Evolutionary conservation across 2,888 invertebrate genomes (phyloP), one percentile per base, ranked within the genome.

Genomic region (Lamellibrachia satsuma): DNA sequence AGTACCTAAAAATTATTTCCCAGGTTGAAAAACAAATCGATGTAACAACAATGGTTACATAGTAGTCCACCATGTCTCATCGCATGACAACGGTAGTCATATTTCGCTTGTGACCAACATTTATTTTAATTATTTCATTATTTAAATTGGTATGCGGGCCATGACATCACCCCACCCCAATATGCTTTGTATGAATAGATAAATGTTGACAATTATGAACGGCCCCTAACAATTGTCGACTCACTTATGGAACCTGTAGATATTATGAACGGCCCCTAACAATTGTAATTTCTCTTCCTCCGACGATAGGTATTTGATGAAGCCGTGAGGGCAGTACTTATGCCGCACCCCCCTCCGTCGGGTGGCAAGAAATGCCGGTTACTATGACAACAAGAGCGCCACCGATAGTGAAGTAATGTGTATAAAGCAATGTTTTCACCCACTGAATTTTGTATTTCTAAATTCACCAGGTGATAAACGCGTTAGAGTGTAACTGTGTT

Each of bases 251-350:
- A 9, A 55, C 8, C 11, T 91, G 22, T 91, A 8, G 7, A 91
- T 27, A 57, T 52, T 75, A 22, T 39, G 27, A n/a, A 52, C 4
- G 22, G 4, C 57, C 27, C 52, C 27, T 8, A 92, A 15, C 52
- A 15, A 51, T 0, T 2, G 0, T 90, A 22, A 52, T 27, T 9
- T 52, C 91, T 90, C n/a, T 90, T 90, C 75, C 94, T 95, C 27
- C 52, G 3, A 91, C 52, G 3, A 51, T 97, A 99, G 98, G 99
- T 99, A 93, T 99, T 99, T 97, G 99, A 99, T 96, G 99, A 99
- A 97, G 99, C 99, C 57, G 99, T 99, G 90, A 97, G 99, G 95
- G 98, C 99, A 93, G 99, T 99, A 94, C 97, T 99, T 96, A 98
- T 99, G 97, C 99, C 99, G 92, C 99, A 99, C 97, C 99, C 99